Evolutionary conservation across 2,113 vertebrate species (phyloP).

Genomic region (Forbesichthys agassizii): DNA sequence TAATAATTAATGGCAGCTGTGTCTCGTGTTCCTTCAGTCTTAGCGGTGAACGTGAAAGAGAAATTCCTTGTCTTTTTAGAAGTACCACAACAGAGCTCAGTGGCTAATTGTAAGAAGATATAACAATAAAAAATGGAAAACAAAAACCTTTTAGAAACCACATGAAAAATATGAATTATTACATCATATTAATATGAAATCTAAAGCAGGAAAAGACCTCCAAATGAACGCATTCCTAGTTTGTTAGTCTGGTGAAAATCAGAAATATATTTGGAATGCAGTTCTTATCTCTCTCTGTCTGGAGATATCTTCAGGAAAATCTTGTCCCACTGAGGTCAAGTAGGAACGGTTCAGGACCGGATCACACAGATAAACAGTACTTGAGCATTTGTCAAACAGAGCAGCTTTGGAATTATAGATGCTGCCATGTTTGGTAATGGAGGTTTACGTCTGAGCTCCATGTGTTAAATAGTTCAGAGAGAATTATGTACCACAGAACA

Average conservation of each 20-base stretch:
- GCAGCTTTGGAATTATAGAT: background rate
- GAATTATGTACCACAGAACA: background rate
- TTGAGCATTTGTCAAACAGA: conserved; percentile 4
- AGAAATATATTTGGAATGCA: conserved; percentile 6
- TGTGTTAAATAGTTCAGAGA: background rate
- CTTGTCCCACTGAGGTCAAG: conserved; percentile 17
- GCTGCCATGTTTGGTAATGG: conserved; percentile 30
- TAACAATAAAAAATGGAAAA: conserved; percentile 34
- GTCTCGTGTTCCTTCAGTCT: background rate
- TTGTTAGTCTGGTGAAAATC: conserved; percentile 34
- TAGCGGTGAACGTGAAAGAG: conserved; percentile 12
- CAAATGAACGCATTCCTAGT: conserved; percentile 19
- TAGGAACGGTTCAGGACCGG: conserved; percentile 13
- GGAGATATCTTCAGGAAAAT: conserved; percentile 34
- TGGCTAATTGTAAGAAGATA: conserved; percentile 37
- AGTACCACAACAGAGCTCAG: conserved; percentile 32
- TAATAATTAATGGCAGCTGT: conserved; percentile 23
- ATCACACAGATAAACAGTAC: conserved; percentile 32
- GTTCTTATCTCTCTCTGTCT: conserved; percentile 18
- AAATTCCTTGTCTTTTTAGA: conserved; percentile 25
- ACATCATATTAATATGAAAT: conserved; percentile 34
- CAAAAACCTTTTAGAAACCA: conserved; percentile 49
- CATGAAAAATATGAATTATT: conserved; percentile 53
- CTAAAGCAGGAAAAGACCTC: conserved; percentile 18
- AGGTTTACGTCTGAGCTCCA: background rate